phyloP scores from a whole-genome alignment of 2,113 vertebrate genomes.

The Platanista minor region DNA sequence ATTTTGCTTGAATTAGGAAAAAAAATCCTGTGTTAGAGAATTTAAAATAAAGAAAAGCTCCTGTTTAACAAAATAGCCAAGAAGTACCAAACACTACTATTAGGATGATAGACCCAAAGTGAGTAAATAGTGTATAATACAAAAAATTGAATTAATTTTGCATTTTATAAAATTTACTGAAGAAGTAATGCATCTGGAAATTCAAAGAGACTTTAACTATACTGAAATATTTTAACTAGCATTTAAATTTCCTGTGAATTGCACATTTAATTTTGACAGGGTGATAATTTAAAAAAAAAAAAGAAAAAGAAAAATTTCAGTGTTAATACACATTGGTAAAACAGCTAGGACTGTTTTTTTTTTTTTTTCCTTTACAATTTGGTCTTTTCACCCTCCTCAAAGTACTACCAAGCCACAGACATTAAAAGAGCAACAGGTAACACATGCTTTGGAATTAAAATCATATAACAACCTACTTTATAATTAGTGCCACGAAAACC shows the following conservation, averaged over 20 bases:
- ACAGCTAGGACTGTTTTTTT: not conserved
- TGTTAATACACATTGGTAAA: not conserved
- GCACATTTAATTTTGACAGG: conserved; percentile 60
- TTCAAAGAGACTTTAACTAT: conserved; percentile 51
- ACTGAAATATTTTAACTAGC: conserved; percentile 56
- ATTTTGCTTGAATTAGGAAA: conserved; percentile 37
- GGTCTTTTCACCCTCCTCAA: not conserved
- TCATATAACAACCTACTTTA: not conserved
- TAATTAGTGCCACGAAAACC: not conserved
- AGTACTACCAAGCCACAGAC: not conserved
- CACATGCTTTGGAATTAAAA: conserved; percentile 57
- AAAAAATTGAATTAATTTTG: conserved; percentile 52
- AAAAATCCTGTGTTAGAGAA: not conserved
- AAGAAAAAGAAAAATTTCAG: not conserved
- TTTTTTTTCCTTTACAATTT: not conserved
- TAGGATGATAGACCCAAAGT: not conserved
- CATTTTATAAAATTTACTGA: conserved; percentile 43
- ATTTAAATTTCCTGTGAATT: conserved; percentile 60
- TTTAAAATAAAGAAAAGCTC: conserved; percentile 7
- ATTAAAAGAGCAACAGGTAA: not conserved
- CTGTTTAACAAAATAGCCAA: not conserved
- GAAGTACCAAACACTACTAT: not conserved
- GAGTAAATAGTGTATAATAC: not conserved
- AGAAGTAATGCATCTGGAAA: not conserved
- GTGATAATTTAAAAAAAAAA: not conserved